Conservation (phyloP, 1,140 invertebrate species). For the Drosophila gunungcola region DNA sequence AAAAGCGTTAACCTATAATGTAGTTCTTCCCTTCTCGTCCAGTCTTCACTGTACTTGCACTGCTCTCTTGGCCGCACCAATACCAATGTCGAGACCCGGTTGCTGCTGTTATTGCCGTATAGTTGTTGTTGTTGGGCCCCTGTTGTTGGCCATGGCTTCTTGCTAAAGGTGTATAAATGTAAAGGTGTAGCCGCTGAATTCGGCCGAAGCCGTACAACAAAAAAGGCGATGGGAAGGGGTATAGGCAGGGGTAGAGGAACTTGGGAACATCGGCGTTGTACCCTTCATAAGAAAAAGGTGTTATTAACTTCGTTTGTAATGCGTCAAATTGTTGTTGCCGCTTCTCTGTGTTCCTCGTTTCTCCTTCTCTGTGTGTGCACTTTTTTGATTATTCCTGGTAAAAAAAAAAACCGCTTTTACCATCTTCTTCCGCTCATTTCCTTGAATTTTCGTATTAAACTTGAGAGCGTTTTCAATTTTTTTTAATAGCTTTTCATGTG, state of each 20-base stretch:
- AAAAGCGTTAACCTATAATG: neutral
- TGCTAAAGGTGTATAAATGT: constrained; percentile 48
- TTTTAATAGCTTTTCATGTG: constrained; percentile 81
- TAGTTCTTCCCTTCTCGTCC: neutral
- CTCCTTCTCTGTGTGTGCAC: constrained; percentile 38
- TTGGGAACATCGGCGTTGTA: constrained; percentile 50
- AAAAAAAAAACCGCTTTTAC: constrained; percentile 63
- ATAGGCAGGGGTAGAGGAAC: constrained; percentile 13
- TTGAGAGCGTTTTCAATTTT: constrained; percentile 70
- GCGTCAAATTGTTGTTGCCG: constrained; percentile 61
- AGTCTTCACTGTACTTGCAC: constrained; percentile 14
- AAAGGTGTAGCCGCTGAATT: constrained; percentile 65
- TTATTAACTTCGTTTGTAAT: constrained; percentile 76
- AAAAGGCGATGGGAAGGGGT: constrained; percentile 19
- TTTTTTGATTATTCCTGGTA: constrained; percentile 80
- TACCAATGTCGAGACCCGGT: constrained; percentile 29
- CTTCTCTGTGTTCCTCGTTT: constrained; percentile 40
- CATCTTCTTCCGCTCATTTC: constrained; percentile 81
- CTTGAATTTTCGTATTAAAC: constrained; percentile 81
- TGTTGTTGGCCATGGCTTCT: constrained; percentile 43
- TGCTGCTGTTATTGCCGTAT: constrained; percentile 24
- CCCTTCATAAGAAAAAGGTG: constrained; percentile 81
- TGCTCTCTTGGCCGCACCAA: constrained; percentile 16
- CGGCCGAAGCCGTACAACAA: constrained; percentile 75
- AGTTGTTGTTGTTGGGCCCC: constrained; percentile 5